These are phyloP conservation scores for Sipha maydis DNA, from an alignment of 2,888 invertebrate species.

Conservation along the genomic window DNA sequence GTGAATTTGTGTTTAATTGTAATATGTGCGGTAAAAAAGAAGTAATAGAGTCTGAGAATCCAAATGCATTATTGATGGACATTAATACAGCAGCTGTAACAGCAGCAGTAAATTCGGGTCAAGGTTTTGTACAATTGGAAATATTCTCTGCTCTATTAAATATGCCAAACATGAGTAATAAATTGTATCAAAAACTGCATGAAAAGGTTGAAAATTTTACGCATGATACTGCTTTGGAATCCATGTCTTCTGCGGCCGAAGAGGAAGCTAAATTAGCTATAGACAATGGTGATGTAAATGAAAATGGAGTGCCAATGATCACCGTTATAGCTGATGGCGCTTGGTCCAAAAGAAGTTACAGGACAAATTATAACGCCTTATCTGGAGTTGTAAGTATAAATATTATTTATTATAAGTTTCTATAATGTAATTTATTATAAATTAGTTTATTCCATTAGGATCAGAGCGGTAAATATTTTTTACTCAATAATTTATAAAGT, in stretches of 20 bases:
- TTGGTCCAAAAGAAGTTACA: not conserved
- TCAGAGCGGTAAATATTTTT: too few species aligned
- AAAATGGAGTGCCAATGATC: not conserved
- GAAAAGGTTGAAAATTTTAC: not conserved
- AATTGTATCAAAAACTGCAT: conserved; percentile 1
- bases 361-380: not conserved
- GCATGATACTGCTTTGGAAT: not conserved
- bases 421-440: too few species aligned
- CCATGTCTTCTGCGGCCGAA: not conserved
- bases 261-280: not conserved
- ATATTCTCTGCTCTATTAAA: not conserved
- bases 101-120: not conserved
- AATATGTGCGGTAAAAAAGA: not conserved
- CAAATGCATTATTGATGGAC: not conserved
- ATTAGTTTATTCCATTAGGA: too few species aligned
- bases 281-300: not conserved
- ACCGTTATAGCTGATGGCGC: not conserved
- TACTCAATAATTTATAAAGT: too few species aligned
- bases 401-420: too few species aligned
- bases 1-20: not conserved
- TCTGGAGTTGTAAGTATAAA: conserved; percentile 3
- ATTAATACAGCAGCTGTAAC: not conserved
- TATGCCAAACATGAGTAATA: conserved; percentile 14
- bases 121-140: not conserved
- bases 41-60: not conserved